Conservation (phyloP, 2,113 vertebrate species). For the Rhea pennata region DNA sequence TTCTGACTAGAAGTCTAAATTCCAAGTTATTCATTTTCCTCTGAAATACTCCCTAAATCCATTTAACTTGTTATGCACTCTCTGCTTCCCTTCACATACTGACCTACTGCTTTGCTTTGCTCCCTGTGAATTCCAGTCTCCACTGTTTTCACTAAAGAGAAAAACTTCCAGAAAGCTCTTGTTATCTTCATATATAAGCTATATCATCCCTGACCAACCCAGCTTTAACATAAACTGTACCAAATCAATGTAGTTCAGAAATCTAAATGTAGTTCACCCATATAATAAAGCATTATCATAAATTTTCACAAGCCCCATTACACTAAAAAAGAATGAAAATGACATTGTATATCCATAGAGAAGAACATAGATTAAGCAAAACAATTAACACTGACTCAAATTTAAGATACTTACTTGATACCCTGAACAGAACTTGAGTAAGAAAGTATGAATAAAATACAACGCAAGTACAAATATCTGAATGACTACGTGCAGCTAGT, state of each 20-base stretch:
- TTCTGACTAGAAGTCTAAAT: neutral
- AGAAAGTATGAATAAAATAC: neutral
- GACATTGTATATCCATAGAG: neutral
- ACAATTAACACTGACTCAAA: neutral
- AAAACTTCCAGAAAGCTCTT: neutral
- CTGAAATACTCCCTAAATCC: neutral
- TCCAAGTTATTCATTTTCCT: neutral
- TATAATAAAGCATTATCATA: neutral
- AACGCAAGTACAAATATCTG: neutral
- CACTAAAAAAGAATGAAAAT: neutral
- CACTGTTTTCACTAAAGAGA: neutral
- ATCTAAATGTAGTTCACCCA: neutral
- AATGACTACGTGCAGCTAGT: neutral
- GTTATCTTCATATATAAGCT: neutral
- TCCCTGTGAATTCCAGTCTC: neutral
- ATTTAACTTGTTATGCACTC: neutral
- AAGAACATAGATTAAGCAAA: neutral
- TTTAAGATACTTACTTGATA: neutral
- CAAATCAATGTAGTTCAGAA: neutral
- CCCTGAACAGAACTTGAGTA: fast-evolving
- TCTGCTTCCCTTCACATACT: neutral
- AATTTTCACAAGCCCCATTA: neutral
- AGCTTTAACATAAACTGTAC: neutral
- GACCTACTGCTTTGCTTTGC: neutral
- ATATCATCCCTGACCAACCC: neutral